These are phyloP conservation scores for Homalodisca vitripennis DNA, from an alignment of 1,140 invertebrate genomes.

Conservation along the genomic window DNA sequence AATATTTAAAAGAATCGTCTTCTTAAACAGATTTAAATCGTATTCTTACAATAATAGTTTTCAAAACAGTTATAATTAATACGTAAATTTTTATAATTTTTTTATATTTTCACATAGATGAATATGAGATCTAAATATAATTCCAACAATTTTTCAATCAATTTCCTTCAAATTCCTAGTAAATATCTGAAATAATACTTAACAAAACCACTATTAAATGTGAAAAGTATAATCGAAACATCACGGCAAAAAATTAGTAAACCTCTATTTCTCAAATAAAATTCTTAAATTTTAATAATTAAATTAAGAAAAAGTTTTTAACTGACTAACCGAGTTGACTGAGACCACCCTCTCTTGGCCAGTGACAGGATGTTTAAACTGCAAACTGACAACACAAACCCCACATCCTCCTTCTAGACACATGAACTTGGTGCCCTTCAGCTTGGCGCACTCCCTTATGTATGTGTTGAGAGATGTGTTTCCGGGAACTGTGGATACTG, in stretches of 20 bases:
- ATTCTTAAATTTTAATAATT: not conserved
- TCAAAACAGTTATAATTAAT: too few relatives aligned
- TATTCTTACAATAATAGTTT: too few relatives aligned
- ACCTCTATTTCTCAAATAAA: not conserved
- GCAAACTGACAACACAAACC: constrained; percentile 68
- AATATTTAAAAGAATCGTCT: too few relatives aligned
- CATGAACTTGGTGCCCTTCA: constrained; percentile 76
- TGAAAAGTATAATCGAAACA: not conserved
- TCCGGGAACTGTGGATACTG: constrained; percentile 42
- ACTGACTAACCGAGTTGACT: constrained; percentile 60
- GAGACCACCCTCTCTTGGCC: constrained; percentile 56
- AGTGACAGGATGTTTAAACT: constrained; percentile 52
- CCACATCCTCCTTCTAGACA: constrained; percentile 83
- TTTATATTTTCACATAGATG: too few relatives aligned
- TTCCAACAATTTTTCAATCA: too few relatives aligned
- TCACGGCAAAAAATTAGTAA: too few relatives aligned
- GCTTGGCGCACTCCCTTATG: constrained; percentile 61
- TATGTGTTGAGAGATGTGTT: constrained; percentile 66
- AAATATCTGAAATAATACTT: too few relatives aligned
- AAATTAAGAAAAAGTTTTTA: not conserved
- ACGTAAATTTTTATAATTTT: too few relatives aligned
- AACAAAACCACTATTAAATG: not conserved
- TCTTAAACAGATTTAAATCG: too few relatives aligned
- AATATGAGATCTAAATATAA: too few relatives aligned
- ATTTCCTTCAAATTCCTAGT: too few relatives aligned